Evolutionary conservation across 2,797 vertebrate species (phyloP), one percentile per base, ranked within the genome.

Genomic region (Crocodylus rhombifer): DNA sequence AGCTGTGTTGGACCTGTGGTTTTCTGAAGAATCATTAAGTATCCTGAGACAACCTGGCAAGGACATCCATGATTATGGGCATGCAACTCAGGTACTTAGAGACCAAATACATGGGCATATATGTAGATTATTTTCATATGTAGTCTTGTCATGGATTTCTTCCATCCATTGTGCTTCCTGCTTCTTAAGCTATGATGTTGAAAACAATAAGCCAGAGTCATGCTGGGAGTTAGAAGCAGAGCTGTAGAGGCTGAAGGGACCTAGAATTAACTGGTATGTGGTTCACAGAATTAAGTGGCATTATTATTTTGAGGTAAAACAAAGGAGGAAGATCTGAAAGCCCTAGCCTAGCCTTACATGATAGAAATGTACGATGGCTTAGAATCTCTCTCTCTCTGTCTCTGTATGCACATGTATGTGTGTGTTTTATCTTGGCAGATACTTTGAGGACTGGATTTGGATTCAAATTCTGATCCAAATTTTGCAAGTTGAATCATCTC

Each of bases 181-280:
- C 15, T n/a, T 80, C 78, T 86, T 83, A 76, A 61, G 26, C 8
- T 57, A 3, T 33, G 69, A 14, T 23, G 25, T 23, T 88, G n/a
- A 30, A 64, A 67, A 3, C 12, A 71, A 89, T 2, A 5, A 89
- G 20, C 42, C 4, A 84, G 5, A 0, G 0, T 58, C 80, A 2
- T 76, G 91, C n/a, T 75, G 14, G 16, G 76, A 51, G 2, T 6
- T 14, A 1, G 2, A 63, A 73, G 16, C 5, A 0, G 0, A 9
- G 36, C 6, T 1, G 42, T 33, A 1, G 30, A 23, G 16, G 3
- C 57, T 17, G 15, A 5, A 5, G 3, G 81, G 30, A 73, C 6
- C 60, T 42, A 36, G 5, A 71, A 36, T 64, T 80, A 77, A 60
- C 5, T 33, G 33, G 76, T 7, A 33, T 10, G 21, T 4, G 15